These are phyloP conservation scores for Aporrectodea caliginosa DNA, from an alignment of 1,140 invertebrate species.

Conservation along the genomic window DNA sequence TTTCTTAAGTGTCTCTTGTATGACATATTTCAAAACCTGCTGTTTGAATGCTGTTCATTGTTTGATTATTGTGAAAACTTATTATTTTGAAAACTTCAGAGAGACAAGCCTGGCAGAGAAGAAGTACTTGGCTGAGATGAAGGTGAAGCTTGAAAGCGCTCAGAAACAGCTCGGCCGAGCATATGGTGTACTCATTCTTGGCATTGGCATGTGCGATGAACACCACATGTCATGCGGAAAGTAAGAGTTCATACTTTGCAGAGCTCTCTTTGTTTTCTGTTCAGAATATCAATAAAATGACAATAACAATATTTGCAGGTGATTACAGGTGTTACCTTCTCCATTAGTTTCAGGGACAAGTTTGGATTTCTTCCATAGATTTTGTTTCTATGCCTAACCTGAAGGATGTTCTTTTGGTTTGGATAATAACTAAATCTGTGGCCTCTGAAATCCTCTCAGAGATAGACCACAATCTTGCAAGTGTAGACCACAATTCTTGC, in stretches of 20 bases:
- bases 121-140: conserved; percentile 45
- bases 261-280: background rate
- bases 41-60: background rate
- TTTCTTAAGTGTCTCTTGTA: no score
- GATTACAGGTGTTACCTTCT: no score
- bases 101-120: conserved; percentile 51
- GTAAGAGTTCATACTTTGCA: conserved; percentile 37
- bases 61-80: background rate
- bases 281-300: no score
- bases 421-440: no score
- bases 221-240: conserved; percentile 55
- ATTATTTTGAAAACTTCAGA: conserved; percentile 37
- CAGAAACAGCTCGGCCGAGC: conserved; percentile 48
- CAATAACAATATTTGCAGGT: no score
- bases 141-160: conserved; percentile 43
- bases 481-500: no score
- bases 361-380: no score
- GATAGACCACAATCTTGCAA: no score
- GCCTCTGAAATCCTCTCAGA: no score
- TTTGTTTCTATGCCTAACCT: no score
- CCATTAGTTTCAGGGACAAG: no score
- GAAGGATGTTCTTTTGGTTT: no score
- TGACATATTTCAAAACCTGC: background rate
- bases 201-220: conserved; percentile 47
- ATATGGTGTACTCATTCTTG: conserved; percentile 52